Evolutionary conservation across 1,140 invertebrate genomes (phyloP), one percentile per base, ranked within the genome.

Genomic region (Harlomillsia oculata): DNA sequence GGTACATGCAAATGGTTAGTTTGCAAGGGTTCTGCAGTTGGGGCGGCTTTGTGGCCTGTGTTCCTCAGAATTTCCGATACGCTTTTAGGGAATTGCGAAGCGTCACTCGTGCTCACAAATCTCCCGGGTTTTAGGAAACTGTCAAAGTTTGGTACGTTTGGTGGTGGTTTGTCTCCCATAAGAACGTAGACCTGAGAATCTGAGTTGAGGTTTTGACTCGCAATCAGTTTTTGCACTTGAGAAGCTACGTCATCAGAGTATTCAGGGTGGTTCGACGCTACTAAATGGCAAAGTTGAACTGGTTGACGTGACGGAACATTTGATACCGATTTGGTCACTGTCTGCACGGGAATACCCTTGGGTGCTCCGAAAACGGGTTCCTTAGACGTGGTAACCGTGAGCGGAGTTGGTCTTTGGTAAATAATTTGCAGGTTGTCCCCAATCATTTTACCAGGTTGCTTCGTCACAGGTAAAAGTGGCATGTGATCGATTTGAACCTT

Each of bases 171-270:
- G 16, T 48, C 45, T 21, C 28, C 30, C 6, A 48, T 21, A 48
- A 48, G 45, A 4, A 48, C 45, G 3, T 48, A 48, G 5, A 48
- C 45, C 34, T 48, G 45, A 8, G 45, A 32, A 5, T 20, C 28
- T 20, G 30, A 32, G 11, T 48, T 32, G 11, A 48, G 6, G 14
- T 48, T 21, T 32, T 48, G 45, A 48, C 28, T 11, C 34, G 18
- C 5, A 21, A 48, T 3, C 28, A 48, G 16, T 48, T 48, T 32
- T 16, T 48, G 30, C 8, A 48, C 45, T 32, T 48, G 1, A 48
- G 23, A 34, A 48, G 30, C 16, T 48, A 20, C 13, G 28, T 48
- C 21, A 16, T 20, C 0, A 20, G 28, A 34, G 36, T 32, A 30
- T 32, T 21, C 16, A 14, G 13, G 4, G 13, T 16, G 39, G 39